Conservation (phyloP, 2,113 vertebrate species). For the Panthera uncia region DNA sequence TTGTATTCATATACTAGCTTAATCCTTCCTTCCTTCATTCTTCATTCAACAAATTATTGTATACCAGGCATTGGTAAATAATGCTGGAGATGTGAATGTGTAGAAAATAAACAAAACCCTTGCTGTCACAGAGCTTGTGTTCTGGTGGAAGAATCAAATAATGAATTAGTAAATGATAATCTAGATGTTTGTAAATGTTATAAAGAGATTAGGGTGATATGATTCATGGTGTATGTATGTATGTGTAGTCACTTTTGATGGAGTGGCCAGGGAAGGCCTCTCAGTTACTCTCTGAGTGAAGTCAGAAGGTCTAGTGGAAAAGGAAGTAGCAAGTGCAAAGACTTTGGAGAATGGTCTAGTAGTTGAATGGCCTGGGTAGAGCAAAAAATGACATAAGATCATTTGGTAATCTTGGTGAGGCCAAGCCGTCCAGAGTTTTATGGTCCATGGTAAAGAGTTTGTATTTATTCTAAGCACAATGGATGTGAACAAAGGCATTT, state of each 20-base stretch:
- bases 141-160: background rate
- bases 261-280: background rate
- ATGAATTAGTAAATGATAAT: background rate
- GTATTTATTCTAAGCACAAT: background rate
- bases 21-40: background rate
- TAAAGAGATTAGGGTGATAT: background rate
- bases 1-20: background rate
- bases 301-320: background rate
- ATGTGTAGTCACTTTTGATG: background rate
- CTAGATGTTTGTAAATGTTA: background rate
- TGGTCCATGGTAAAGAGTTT: background rate
- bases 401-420: too few relatives aligned
- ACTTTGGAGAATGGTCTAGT: background rate
- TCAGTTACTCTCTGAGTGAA: background rate
- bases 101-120: background rate
- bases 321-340: background rate
- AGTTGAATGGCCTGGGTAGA: background rate
- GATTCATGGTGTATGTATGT: background rate
- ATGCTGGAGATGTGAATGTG: background rate
- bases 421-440: background rate
- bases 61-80: background rate
- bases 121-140: background rate
- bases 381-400: background rate
- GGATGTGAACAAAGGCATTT: background rate
- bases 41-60: background rate